Percentiles rank a stretch among this genome's conserved stretches.
Conservation (phyloP, 2,797 vertebrate species). For the Rhinogobio ventralis region DNA sequence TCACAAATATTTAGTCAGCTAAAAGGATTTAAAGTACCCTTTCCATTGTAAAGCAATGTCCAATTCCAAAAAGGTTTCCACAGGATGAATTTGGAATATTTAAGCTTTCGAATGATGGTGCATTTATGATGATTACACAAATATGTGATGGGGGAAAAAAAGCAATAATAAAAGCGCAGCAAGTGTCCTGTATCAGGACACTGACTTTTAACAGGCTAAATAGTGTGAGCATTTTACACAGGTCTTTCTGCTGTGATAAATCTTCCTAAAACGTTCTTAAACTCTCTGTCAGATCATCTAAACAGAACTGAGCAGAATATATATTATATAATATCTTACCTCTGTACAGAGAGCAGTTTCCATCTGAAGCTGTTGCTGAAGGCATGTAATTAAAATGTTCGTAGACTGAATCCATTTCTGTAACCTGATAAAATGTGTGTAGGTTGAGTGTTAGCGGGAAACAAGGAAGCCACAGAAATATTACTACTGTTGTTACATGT, state of each 20-base stretch:
- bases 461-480: background rate
- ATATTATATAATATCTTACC: background rate
- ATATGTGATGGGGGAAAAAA: no score
- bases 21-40: no score
- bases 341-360: background rate
- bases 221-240: no score
- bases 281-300: background rate
- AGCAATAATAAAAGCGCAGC: no score
- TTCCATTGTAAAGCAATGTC: no score
- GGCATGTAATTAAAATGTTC: background rate
- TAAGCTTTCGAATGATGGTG: no score
- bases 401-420: background rate
- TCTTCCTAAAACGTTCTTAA: background rate
- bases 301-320: background rate
- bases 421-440: background rate
- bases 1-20: no score
- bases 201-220: no score
- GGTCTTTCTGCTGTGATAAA: background rate
- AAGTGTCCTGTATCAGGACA: no score
- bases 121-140: no score
- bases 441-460: background rate
- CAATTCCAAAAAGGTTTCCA: no score
- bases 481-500: background rate
- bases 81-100: no score
- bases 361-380: background rate